These are phyloP conservation scores for Oreochromis mossambicus DNA, from an alignment of 2,797 vertebrate genomes.

Conservation along the genomic window DNA sequence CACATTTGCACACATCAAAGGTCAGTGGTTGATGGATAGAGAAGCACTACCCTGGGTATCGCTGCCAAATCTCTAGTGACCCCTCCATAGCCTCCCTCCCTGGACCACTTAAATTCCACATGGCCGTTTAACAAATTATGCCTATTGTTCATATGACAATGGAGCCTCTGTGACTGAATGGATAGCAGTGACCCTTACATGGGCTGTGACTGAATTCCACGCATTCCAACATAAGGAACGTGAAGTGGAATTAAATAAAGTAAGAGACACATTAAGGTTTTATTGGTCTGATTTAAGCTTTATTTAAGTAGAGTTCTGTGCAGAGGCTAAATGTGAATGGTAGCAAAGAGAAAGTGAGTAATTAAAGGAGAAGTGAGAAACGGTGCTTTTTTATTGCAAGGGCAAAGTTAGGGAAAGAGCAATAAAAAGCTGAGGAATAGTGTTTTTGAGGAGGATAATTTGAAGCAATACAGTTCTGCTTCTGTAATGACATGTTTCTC, in stretches of 20 bases:
- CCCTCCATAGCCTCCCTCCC: neutral
- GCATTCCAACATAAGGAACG: slow-evolving; percentile 42
- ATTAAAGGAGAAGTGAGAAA: neutral
- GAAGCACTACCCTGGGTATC: neutral
- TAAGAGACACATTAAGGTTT: neutral
- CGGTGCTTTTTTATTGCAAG: neutral
- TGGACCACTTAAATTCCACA: slow-evolving; percentile 47
- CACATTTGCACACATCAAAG: neutral
- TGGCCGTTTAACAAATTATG: slow-evolving; percentile 45
- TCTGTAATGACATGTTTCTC: slow-evolving; percentile 57
- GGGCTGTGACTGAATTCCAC: slow-evolving; percentile 41
- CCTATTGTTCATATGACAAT: slow-evolving; percentile 62
- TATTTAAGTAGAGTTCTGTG: neutral
- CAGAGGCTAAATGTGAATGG: neutral
- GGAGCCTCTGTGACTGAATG: slow-evolving; percentile 49
- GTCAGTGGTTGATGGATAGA: neutral
- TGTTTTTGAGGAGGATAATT: slow-evolving; percentile 41
- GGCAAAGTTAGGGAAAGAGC: slow-evolving; percentile 8
- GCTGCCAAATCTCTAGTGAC: neutral
- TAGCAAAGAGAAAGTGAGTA: slow-evolving; percentile 13
- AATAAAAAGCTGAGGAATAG: slow-evolving; percentile 53
- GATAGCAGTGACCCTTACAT: slow-evolving; percentile 9
- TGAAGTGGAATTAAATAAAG: neutral
- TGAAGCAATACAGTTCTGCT: slow-evolving; percentile 36
- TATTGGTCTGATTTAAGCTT: neutral